These are phyloP conservation scores for Monodelphis domestica DNA, from an alignment of 2,797 vertebrate genomes.

Conservation along the genomic window DNA sequence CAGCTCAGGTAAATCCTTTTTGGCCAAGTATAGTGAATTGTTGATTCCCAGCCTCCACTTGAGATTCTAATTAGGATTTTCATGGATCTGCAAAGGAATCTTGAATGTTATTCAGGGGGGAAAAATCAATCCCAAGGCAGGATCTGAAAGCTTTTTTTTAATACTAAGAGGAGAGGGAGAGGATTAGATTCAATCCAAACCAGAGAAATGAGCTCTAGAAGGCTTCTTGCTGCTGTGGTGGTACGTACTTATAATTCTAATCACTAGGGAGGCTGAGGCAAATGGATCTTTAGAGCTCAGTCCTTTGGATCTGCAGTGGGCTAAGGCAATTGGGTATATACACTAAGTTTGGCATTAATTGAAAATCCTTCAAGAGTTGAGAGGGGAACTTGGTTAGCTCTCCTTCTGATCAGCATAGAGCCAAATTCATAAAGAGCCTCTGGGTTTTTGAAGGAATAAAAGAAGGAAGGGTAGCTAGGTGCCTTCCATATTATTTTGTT, in stretches of 20 bases:
- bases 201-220: neutral
- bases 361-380: neutral
- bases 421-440: neutral
- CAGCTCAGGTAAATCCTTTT: constrained; percentile 92
- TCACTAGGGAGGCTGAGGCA: neutral
- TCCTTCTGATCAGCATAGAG: neutral
- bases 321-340: neutral
- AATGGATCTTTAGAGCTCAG: neutral
- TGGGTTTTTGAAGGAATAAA: neutral
- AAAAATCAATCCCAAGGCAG: neutral
- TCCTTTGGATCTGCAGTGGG: neutral
- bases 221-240: neutral
- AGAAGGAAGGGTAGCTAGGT: neutral
- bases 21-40: neutral
- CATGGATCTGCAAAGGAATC: neutral
- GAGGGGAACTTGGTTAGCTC: neutral
- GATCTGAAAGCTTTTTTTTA: neutral
- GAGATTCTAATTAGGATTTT: fast-evolving
- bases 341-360: neutral
- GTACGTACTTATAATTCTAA: neutral
- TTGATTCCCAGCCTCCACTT: fast-evolving
- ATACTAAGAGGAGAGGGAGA: neutral
- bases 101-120: fast-evolving
- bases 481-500: neutral
- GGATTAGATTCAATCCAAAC: neutral